Evolutionary conservation across 1,140 invertebrate species (phyloP).

Genomic region (Euura saliciscinereae): DNA sequence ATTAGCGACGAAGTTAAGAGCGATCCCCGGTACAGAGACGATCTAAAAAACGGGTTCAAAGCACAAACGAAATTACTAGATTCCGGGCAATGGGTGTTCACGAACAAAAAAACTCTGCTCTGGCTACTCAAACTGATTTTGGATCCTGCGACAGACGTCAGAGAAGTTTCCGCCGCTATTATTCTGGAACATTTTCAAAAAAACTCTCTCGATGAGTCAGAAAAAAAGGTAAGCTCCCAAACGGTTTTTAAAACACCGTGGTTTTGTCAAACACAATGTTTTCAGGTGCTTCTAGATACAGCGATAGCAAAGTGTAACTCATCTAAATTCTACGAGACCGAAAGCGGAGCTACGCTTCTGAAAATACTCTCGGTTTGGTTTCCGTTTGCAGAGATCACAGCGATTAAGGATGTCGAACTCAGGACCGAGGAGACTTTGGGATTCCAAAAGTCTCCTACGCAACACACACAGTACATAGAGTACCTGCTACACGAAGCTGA

Average conservation of each 20-base stretch:
- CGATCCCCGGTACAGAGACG: slow-evolving; percentile 20
- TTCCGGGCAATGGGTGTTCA: slow-evolving; percentile 47
- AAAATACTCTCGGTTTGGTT: slow-evolving; percentile 45
- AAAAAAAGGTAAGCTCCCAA: slow-evolving; percentile 36
- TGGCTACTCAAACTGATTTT: slow-evolving; percentile 48
- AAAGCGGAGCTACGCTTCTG: slow-evolving; percentile 60
- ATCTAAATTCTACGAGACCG: slow-evolving; percentile 61
- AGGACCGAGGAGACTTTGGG: neutral
- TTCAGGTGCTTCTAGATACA: slow-evolving; percentile 44
- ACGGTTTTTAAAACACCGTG: neutral
- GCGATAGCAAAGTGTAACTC: slow-evolving; percentile 57
- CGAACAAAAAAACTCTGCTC: slow-evolving; percentile 37
- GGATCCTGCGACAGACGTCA: slow-evolving; percentile 58
- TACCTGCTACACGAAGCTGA: slow-evolving; percentile 40
- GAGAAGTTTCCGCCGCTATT: slow-evolving; percentile 50
- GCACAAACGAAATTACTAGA: slow-evolving; percentile 20
- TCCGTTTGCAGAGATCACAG: slow-evolving; percentile 27
- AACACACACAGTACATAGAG: slow-evolving; percentile 21
- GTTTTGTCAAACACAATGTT: slow-evolving; percentile 10
- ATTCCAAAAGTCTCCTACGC: neutral
- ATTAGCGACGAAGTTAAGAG: slow-evolving; percentile 11
- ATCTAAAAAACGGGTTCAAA: slow-evolving; percentile 12
- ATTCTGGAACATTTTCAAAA: slow-evolving; percentile 51
- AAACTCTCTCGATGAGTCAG: slow-evolving; percentile 26
- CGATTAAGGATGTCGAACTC: neutral